A percentile compares a stretch with the other conserved stretches of the same genome.
phyloP scores from a whole-genome alignment of 2,888 invertebrate species.

The Tachina grossa region DNA sequence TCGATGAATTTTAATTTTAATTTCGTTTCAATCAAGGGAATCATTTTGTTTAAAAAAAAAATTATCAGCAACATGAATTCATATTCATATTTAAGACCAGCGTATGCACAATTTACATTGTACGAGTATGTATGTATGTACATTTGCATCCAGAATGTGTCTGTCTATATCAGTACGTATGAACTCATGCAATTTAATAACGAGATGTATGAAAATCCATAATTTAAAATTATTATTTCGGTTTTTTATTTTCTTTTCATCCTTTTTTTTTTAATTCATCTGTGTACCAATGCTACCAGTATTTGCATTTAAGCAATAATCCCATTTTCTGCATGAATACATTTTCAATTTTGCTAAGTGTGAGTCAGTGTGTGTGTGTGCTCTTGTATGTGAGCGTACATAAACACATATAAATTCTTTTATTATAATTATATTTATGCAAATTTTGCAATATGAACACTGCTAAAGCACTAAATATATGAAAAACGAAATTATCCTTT shows the following conservation, averaged over 20 bases:
- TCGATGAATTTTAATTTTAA: conserved; percentile 56
- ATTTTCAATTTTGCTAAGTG: conserved; percentile 68
- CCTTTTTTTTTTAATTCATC: conserved; percentile 1
- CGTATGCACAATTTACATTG: too few species aligned
- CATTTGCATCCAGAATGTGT: not conserved
- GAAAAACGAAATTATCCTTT: conserved; percentile 11
- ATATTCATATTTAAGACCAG: not conserved
- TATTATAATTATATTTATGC: conserved; percentile 79
- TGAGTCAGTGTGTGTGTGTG: conserved; percentile 2
- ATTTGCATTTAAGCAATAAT: conserved; percentile 72
- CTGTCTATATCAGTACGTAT: conserved; percentile 1
- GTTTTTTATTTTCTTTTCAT: conserved; percentile 15
- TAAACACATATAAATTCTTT: conserved; percentile 69
- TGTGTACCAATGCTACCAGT: conserved; percentile 40
- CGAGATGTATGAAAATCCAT: conserved; percentile 52
- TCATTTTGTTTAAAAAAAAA: conserved; percentile 18
- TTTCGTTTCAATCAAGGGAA: conserved; percentile 48
- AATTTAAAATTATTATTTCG: conserved; percentile 46
- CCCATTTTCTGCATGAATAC: conserved; percentile 75
- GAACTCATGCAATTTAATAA: conserved; percentile 68
- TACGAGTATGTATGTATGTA: not conserved
- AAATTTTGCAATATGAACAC: conserved; percentile 70
- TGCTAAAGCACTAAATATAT: conserved; percentile 24
- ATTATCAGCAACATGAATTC: conserved; percentile 2
- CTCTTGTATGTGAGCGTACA: conserved; percentile 9